Evolutionary conservation across 1,140 invertebrate species (phyloP).

Genomic region (Meteorus sp.): DNA sequence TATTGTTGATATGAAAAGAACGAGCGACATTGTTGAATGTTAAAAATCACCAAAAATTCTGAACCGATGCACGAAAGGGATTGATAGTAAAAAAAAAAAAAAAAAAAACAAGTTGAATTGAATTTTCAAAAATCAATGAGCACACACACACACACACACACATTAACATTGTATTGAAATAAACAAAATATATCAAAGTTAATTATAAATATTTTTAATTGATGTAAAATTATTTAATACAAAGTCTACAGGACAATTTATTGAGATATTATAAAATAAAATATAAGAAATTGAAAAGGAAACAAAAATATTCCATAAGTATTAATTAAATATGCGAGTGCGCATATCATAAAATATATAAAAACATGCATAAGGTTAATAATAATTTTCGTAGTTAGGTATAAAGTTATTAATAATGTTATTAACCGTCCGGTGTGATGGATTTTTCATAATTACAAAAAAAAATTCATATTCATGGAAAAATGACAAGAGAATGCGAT

Average conservation of each 20-base stretch:
- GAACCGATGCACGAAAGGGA: conserved; percentile 37
- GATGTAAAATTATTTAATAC: background rate
- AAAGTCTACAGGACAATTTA: background rate
- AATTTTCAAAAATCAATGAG: background rate
- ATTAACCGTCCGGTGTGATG: background rate
- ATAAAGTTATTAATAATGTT: background rate
- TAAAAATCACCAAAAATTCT: background rate
- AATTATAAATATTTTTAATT: background rate
- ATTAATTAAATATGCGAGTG: background rate
- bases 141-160: too few species aligned
- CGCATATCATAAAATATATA: too few species aligned
- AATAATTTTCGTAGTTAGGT: background rate
- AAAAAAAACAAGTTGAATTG: background rate
- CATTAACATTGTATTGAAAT: too few species aligned
- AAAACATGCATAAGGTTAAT: too few species aligned
- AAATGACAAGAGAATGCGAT: too few species aligned
- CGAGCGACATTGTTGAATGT: background rate
- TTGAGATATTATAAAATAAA: background rate
- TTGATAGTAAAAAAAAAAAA: conserved; percentile 22
- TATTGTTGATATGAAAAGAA: background rate
- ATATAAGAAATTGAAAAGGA: background rate
- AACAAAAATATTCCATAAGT: background rate
- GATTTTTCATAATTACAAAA: background rate
- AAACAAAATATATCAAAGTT: too few species aligned
- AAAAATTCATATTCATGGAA: too few species aligned